phyloP scores from a whole-genome alignment of 2,888 invertebrate species.

The Diaphora mendica region DNA sequence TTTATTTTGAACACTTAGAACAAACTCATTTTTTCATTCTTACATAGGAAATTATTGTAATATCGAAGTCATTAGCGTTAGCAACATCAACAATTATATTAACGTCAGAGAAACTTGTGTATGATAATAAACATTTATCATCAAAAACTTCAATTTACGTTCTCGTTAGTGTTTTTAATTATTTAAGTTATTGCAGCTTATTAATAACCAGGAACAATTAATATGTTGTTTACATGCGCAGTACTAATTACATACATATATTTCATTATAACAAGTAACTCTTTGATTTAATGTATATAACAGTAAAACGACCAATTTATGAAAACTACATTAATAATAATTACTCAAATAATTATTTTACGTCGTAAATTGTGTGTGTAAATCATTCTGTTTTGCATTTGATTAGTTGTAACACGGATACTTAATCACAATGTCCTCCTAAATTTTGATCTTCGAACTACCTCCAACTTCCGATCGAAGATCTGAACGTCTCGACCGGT shows the following conservation, averaged over 20 bases:
- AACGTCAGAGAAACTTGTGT: not conserved
- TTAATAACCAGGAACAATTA: conserved; percentile 18
- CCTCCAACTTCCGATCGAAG: conserved; percentile 68
- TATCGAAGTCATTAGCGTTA: not conserved
- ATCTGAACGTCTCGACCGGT: conserved; percentile 58
- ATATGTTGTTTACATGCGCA: not conserved
- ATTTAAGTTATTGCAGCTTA: conserved; percentile 40
- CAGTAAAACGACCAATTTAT: not conserved
- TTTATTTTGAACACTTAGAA: not conserved
- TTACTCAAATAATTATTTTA: not conserved
- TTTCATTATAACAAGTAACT: not conserved
- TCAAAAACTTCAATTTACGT: conserved; percentile 22
- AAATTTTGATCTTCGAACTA: conserved; percentile 55
- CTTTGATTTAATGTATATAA: not conserved
- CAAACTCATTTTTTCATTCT: no score
- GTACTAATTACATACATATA: not conserved
- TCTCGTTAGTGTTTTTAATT: conserved; percentile 19
- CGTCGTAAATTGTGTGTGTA: not conserved
- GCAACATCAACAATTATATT: not conserved
- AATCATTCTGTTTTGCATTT: not conserved
- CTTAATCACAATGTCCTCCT: conserved; percentile 35
- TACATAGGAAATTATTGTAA: not conserved
- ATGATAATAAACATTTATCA: conserved; percentile 19
- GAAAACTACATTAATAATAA: not conserved
- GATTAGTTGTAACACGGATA: conserved; percentile 16